phyloP scores from a whole-genome alignment of 2,113 vertebrate genomes.

The human region DNA sequence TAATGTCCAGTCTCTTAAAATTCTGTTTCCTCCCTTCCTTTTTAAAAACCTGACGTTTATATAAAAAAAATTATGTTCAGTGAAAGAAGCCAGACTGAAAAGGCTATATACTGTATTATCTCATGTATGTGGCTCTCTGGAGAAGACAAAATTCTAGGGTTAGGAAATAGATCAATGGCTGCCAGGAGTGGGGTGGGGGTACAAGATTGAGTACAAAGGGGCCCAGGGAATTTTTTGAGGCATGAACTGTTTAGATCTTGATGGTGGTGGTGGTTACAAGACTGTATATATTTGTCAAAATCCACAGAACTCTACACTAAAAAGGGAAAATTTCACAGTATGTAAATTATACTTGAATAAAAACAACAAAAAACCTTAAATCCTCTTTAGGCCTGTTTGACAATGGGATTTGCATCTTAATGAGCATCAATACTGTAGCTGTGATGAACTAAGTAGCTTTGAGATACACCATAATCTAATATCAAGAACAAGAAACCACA shows the following conservation, averaged over 20 bases:
- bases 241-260: neutral
- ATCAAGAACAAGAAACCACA: conserved; percentile 18
- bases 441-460: neutral
- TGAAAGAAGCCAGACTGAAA: neutral
- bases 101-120: neutral
- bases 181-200: neutral
- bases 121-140: neutral
- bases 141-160: neutral
- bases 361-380: neutral
- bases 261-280: neutral
- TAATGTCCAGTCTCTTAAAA: neutral
- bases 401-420: neutral
- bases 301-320: neutral
- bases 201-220: neutral
- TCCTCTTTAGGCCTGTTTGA: neutral
- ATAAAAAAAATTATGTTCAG: neutral
- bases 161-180: neutral
- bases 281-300: neutral
- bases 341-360: neutral
- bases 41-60: neutral
- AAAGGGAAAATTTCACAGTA: neutral
- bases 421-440: neutral
- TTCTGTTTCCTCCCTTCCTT: conserved; percentile 11
- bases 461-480: neutral
- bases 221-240: neutral